A percentile compares a stretch with the other conserved stretches of the same genome.
Conservation (phyloP, 92 coral and sea anemone species). For the Zoanthus gigantus region DNA sequence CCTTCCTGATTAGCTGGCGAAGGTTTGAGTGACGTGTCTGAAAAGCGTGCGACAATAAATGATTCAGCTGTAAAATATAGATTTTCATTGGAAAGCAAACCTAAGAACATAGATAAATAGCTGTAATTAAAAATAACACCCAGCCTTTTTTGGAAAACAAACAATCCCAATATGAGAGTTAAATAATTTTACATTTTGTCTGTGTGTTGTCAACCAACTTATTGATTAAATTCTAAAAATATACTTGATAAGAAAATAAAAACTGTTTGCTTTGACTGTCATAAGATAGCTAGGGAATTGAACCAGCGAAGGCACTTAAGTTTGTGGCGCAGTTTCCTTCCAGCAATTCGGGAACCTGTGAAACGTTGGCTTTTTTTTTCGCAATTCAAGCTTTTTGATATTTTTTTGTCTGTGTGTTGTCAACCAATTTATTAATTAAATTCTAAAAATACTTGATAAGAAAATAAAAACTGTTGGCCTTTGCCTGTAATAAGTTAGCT, state of each 20-base stretch:
- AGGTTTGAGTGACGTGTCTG: not conserved
- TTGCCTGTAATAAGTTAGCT: not conserved
- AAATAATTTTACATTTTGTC: too few species aligned
- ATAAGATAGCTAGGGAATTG: not conserved
- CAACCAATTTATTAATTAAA: not conserved
- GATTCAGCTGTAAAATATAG: not conserved
- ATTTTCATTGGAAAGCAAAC: not conserved
- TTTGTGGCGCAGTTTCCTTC: not conserved
- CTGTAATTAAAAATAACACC: not conserved
- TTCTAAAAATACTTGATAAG: not conserved
- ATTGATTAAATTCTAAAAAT: not conserved
- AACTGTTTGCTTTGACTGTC: not conserved
- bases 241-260: not conserved
- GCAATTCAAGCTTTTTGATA: too few species aligned
- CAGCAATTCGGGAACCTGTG: not conserved
- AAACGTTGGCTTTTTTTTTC: not conserved
- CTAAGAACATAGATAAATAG: not conserved
- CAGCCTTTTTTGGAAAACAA: not conserved
- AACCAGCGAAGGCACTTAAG: not conserved
- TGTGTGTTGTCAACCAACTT: not conserved
- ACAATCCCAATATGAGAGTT: not conserved
- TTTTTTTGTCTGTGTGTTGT: not conserved
- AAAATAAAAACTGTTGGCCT: not conserved
- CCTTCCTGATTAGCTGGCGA: slow-evolving; percentile 8
- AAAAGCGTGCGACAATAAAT: not conserved